Percentiles rank a stretch among this genome's conserved stretches.
These are phyloP conservation scores for Verasper variegatus DNA, from an alignment of 2,113 vertebrate species.

Conservation along the genomic window DNA sequence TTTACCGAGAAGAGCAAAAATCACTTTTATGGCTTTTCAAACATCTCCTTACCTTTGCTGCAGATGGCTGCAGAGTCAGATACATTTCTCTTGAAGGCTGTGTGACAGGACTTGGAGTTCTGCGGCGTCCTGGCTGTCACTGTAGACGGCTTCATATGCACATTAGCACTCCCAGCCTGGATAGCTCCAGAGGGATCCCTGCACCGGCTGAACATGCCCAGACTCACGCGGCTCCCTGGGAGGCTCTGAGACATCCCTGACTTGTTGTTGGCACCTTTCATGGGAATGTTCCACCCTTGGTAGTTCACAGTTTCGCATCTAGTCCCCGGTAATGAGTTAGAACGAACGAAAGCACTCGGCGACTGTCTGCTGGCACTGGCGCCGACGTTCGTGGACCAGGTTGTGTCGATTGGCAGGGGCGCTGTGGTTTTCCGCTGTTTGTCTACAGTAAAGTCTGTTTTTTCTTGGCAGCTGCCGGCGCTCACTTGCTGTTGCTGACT, in stretches of 20 bases:
- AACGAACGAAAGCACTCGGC: constrained; percentile 48
- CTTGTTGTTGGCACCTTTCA: constrained; percentile 40
- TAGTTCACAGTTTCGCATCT: constrained; percentile 29
- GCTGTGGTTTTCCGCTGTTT: constrained; percentile 17
- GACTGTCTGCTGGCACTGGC: constrained; percentile 15
- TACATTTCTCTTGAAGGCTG: constrained; percentile 84
- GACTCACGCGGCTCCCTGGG: constrained; percentile 28
- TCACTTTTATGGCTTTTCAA: no score
- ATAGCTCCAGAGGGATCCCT: constrained; percentile 62
- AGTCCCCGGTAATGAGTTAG: constrained; percentile 63
- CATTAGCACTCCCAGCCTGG: constrained; percentile 21
- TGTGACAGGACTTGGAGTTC: constrained; percentile 50
- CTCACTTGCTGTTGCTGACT: constrained; percentile 66
- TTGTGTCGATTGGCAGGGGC: constrained; percentile 21
- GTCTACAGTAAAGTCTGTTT: constrained; percentile 2
- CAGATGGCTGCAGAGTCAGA: constrained; percentile 80
- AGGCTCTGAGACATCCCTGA: constrained; percentile 55
- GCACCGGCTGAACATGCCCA: constrained; percentile 78
- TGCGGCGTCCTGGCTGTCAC: constrained; percentile 49
- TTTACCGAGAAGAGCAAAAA: neutral
- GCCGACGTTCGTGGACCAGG: neutral
- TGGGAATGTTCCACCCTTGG: constrained; percentile 60
- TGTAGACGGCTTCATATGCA: constrained; percentile 38
- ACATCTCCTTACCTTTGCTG: constrained; percentile 87
- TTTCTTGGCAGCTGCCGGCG: constrained; percentile 12